Evolutionary conservation across 2,113 vertebrate genomes (phyloP).

Genomic region (Varanus komodoensis): DNA sequence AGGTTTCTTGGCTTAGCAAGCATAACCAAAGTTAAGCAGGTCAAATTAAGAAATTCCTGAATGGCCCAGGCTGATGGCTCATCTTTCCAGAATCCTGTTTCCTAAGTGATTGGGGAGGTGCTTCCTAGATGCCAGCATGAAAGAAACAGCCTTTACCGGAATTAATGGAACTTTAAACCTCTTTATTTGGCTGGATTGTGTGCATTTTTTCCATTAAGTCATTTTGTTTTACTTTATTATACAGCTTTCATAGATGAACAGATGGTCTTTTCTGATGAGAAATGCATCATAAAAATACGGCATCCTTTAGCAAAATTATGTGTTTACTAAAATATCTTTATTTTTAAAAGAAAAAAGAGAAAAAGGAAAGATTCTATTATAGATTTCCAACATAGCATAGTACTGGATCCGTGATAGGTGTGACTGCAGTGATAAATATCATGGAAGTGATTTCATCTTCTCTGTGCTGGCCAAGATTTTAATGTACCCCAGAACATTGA

Average conservation of each 20-base stretch:
- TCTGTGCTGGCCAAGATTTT: neutral
- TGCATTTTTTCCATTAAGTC: neutral
- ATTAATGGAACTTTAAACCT: neutral
- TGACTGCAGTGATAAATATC: neutral
- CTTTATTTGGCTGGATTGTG: neutral
- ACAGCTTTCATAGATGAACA: slow-evolving; percentile 1
- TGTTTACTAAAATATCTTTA: slow-evolving; percentile 1
- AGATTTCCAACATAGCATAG: neutral
- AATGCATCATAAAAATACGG: neutral
- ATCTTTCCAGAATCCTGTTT: neutral
- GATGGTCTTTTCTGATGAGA: neutral
- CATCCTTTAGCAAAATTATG: neutral
- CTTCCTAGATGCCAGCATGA: neutral
- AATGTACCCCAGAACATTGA: neutral
- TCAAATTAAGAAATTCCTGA: neutral
- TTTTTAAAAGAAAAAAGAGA: neutral
- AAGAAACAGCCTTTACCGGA: neutral
- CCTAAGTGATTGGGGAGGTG: neutral
- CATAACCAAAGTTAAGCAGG: neutral
- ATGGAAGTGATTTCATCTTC: neutral
- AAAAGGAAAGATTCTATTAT: neutral
- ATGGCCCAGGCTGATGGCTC: too few relatives aligned
- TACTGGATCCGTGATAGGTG: neutral
- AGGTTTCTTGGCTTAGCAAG: neutral
- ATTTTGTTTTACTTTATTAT: neutral